A percentile compares a stretch with the other conserved stretches of the same genome.
Evolutionary conservation across 2,888 invertebrate species (phyloP).

Genomic region (Acheta domesticus): DNA sequence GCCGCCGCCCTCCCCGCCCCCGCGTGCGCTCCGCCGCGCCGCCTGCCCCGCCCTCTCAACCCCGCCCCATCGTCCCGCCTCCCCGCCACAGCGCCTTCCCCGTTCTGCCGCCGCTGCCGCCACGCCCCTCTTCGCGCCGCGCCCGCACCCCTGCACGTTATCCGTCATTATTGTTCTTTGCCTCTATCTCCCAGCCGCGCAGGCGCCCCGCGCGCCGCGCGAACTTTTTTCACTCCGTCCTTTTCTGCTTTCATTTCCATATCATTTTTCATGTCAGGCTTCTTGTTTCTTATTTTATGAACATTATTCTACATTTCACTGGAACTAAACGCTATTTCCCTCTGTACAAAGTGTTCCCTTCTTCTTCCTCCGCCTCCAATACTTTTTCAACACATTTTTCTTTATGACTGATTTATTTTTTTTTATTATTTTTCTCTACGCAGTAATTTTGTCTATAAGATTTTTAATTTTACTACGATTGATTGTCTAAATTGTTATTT

Average conservation of each 20-base stretch:
- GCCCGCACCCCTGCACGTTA: conserved; percentile 6
- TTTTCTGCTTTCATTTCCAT: conserved; percentile 11
- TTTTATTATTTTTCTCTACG: background rate
- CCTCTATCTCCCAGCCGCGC: conserved; percentile 18
- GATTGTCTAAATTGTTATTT: background rate
- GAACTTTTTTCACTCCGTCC: conserved; percentile 1
- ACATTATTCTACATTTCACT: conserved; percentile 18
- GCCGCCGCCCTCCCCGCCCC: background rate
- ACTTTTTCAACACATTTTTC: background rate
- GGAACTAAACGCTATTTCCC: conserved; percentile 7
- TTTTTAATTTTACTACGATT: background rate
- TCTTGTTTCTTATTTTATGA: conserved; percentile 18
- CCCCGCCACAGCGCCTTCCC: background rate
- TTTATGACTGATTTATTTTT: background rate
- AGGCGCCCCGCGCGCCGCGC: conserved; percentile 3
- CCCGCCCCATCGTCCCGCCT: background rate
- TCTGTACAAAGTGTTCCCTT: conserved; percentile 6
- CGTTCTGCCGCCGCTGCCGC: background rate
- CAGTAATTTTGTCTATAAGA: background rate
- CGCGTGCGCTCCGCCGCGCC: background rate
- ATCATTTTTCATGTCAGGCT: conserved; percentile 18
- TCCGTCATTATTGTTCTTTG: conserved; percentile 9
- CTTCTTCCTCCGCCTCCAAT: conserved; percentile 9
- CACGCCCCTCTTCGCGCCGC: background rate
- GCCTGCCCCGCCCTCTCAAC: background rate